Conservation (phyloP, 2,888 invertebrate genomes). For the Pseudococcus jackbeardsleyi region DNA sequence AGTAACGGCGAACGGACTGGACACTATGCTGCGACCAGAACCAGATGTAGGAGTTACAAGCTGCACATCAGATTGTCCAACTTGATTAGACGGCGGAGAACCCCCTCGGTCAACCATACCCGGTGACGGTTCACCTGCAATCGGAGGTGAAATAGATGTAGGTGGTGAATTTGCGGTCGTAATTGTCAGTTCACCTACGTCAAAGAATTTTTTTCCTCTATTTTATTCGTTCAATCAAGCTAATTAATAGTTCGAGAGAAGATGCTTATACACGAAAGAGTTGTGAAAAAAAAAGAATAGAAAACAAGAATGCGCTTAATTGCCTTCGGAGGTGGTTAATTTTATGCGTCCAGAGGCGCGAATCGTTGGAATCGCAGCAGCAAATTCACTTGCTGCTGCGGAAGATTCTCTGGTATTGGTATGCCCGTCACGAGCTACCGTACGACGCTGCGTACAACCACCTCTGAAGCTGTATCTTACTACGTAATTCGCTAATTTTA, state of each 20-base stretch:
- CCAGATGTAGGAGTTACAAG: constrained; percentile 63
- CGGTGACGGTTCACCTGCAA: constrained; percentile 69
- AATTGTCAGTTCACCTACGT: constrained; percentile 73
- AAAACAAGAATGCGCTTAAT: constrained; percentile 23
- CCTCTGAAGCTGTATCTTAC: not conserved
- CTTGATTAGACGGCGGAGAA: constrained; percentile 66
- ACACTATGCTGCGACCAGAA: constrained; percentile 68
- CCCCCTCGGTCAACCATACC: constrained; percentile 67
- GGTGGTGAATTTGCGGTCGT: constrained; percentile 77
- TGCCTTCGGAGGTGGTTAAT: constrained; percentile 33
- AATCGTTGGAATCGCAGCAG: no score
- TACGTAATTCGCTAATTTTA: constrained; percentile 5
- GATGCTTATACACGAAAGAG: not conserved
- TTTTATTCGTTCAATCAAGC: constrained; percentile 60
- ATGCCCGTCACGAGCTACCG: constrained; percentile 18
- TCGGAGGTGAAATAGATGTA: constrained; percentile 74
- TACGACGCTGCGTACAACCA: not conserved
- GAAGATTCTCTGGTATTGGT: not conserved
- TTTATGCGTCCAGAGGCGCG: not conserved
- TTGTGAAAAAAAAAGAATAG: constrained; percentile 43
- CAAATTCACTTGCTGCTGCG: not conserved
- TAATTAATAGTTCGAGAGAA: constrained; percentile 52
- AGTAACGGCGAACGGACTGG: constrained; percentile 70
- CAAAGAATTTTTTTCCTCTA: constrained; percentile 56
- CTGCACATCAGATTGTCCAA: constrained; percentile 66